phyloP scores from a whole-genome alignment of 2,888 invertebrate genomes.

The Microctonus brassicae region DNA sequence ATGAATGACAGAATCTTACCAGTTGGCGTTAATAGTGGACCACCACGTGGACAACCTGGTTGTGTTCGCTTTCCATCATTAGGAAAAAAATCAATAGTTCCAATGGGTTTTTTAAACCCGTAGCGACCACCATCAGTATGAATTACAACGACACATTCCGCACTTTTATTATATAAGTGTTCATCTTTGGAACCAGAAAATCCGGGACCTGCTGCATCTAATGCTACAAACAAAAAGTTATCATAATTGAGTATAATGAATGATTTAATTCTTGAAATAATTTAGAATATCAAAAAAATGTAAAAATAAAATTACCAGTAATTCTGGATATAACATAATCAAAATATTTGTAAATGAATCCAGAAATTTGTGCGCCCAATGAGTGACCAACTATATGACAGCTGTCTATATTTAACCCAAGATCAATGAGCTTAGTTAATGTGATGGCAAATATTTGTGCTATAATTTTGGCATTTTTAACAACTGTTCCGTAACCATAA shows the following conservation, averaged over 20 bases:
- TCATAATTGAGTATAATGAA: background rate
- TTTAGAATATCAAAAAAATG: no score
- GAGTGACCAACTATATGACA: slow-evolving; percentile 58
- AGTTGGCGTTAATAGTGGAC: slow-evolving; percentile 36
- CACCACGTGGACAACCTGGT: slow-evolving; percentile 53
- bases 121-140: slow-evolving; percentile 58
- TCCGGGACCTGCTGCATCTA: slow-evolving; percentile 58
- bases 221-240: slow-evolving; percentile 43
- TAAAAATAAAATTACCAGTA: slow-evolving; percentile 48
- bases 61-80: slow-evolving; percentile 57
- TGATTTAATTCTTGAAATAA: background rate
- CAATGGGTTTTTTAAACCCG: slow-evolving; percentile 49
- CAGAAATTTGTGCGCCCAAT: slow-evolving; percentile 56
- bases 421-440: slow-evolving; percentile 41
- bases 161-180: slow-evolving; percentile 50
- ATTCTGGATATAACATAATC: slow-evolving; percentile 48
- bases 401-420: slow-evolving; percentile 44
- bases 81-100: slow-evolving; percentile 56
- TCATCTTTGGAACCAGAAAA: slow-evolving; percentile 52
- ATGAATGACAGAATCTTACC: no score
- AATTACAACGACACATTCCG: slow-evolving; percentile 52
- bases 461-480: slow-evolving; percentile 36
- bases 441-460: slow-evolving; percentile 43
- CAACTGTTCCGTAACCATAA: slow-evolving; percentile 45
- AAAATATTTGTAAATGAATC: slow-evolving; percentile 46